Evolutionary conservation across 2,797 vertebrate species (phyloP).

Genomic region (Propithecus perrieri): DNA sequence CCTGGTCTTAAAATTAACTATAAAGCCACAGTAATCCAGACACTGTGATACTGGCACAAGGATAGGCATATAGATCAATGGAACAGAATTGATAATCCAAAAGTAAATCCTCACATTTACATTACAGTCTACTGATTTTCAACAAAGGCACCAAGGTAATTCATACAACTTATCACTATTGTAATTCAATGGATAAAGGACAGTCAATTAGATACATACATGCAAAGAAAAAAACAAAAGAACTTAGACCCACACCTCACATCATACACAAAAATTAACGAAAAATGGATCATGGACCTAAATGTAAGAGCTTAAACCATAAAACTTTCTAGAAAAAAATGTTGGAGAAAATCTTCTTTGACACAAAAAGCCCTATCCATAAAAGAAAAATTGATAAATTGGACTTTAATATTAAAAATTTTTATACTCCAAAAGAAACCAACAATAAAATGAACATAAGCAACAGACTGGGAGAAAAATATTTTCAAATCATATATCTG

Average conservation of each 20-base stretch:
- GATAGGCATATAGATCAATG: neutral
- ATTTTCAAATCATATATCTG: neutral
- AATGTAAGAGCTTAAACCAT: neutral
- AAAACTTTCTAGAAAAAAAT: neutral
- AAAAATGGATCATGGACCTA: neutral
- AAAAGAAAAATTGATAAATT: neutral
- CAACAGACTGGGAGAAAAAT: neutral
- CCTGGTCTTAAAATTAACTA: neutral
- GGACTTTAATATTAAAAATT: neutral
- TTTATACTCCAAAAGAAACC: neutral
- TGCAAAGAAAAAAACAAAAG: neutral
- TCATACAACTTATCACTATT: neutral
- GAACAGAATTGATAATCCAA: neutral
- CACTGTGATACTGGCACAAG: neutral
- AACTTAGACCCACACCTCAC: neutral
- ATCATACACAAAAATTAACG: neutral
- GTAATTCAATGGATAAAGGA: neutral
- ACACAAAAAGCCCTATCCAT: neutral
- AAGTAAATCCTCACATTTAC: neutral
- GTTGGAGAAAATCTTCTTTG: neutral
- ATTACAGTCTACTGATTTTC: neutral
- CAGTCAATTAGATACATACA: neutral
- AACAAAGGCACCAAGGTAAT: neutral
- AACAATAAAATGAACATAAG: neutral
- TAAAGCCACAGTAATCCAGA: neutral